Base-by-base conservation (phyloP, 1,140 invertebrate species). In the Danaus melanippus region DNA sequence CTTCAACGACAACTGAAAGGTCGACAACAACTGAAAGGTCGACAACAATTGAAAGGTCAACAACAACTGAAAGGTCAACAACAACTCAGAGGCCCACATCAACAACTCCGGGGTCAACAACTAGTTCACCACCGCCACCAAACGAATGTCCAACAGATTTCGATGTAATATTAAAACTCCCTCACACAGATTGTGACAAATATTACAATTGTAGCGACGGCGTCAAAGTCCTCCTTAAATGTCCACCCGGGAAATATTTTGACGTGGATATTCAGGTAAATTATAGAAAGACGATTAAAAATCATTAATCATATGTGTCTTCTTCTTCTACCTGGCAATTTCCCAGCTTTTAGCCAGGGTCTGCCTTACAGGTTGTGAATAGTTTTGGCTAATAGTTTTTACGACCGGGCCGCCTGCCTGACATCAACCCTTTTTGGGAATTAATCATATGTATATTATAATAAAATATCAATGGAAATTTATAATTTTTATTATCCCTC, bases 161-260 rank as follows among this genome's bases (percentile, higher is more conserved):
- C 9, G 42, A 58, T 9, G 17, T 62, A 9, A 55, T 53, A 12
- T 46, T 54, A 9, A 50, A 53, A 32, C 12, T 41, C 6, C 50
- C 64, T 1, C 39, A 57, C 9, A 46, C 48, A 1, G 56, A 67
- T 10, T 67, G 62, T 42, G 50, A 56, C 9, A 58, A 61, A 46
- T 64, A 61, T 11, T 46, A 48, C 9, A 50, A 59, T 12, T 63
- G 61, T 10, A 39, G 41, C n/a, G 46, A 59, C 12, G 39, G 41
- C 17, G 44, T 63, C 10, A 63, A 57, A 47, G 10, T 62, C 4
- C 17, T 52, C 9, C 41, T 63, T 5, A 56, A 59, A 9, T 63
- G 60, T 46, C 60, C 53, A 10, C 42, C 12, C 9, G 42, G 54
- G 1, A 44, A 46, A 9, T 41, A n/a, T 21, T 56, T 49, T 11